Evolutionary conservation across 2,797 vertebrate genomes (phyloP), one percentile per base, ranked within the genome.

Genomic region (Chromis chromis): DNA sequence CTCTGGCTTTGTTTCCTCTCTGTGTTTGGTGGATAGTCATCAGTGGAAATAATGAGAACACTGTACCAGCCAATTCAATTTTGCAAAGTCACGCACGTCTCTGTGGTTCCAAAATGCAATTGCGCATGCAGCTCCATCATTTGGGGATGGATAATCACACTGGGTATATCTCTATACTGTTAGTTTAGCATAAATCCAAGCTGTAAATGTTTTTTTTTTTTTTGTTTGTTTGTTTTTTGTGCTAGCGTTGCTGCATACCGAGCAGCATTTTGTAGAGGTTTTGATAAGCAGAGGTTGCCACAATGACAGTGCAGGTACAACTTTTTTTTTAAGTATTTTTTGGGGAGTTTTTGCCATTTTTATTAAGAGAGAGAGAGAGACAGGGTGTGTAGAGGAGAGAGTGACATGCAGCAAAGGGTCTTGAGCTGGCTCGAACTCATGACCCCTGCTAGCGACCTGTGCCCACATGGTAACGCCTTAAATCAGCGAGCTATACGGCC

Each of bases 31-130:
- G 52, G 22, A 36, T 52, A 27, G 55, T 50, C 33, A 60, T 74
- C 74, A 52, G 76, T 65, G 22, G 58, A 75, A 70, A 65, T 76
- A 66, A 81, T 69, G 58, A 77, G 39, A 78, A 59, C 24, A 67
- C 28, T 74, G 33, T 36, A 28, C 33, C 28, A 78, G 48, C 40
- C 50, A 68, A 56, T 57, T 70, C 50, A 46, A 84, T 74, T 76
- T 55, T 24, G 42, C 25, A 55, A 62, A 56, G 50, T 58, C 40
- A 52, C 19, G 2, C 53, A 74, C 6, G 75, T 64, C 21, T 53
- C 42, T 53, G 21, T 36, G 17, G 6, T 21, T 54, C 44, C 11
- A 64, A 68, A 69, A 25, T 33, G 4, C 25, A 33, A 19, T 52
- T 60, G 17, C 56, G 54, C 25, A 42, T 31, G 25, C 28, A 53